phyloP scores from a whole-genome alignment of 2,888 invertebrate genomes.

The Scelioninae gen. 2 region DNA sequence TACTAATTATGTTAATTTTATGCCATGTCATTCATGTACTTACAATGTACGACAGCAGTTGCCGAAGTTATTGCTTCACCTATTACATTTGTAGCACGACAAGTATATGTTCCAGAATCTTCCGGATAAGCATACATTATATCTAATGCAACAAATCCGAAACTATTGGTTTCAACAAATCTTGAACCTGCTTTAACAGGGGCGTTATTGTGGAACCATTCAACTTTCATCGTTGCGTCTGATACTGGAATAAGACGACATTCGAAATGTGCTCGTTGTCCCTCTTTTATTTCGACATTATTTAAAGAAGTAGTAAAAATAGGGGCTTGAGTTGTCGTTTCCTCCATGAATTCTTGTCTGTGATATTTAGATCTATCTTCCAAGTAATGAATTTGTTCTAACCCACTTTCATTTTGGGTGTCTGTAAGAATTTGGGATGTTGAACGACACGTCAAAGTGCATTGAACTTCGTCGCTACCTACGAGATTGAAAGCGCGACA shows the following conservation, averaged over 20 bases:
- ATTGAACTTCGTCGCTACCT: constrained; percentile 91
- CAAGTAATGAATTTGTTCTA: constrained; percentile 91
- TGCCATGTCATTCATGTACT: constrained; percentile 70
- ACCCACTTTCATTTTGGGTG: constrained; percentile 90
- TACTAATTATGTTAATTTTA: too few relatives aligned
- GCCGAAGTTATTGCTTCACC: constrained; percentile 97
- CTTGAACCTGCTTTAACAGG: constrained; percentile 95
- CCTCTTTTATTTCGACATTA: constrained; percentile 94
- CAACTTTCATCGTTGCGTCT: constrained; percentile 93
- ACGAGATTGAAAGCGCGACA: constrained; percentile 93
- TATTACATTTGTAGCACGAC: constrained; percentile 94
- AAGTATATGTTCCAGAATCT: constrained; percentile 98
- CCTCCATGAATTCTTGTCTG: constrained; percentile 85
- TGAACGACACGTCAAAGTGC: constrained; percentile 83
- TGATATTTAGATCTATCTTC: constrained; percentile 90
- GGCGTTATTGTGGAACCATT: constrained; percentile 95
- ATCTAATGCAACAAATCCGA: constrained; percentile 98
- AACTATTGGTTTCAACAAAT: constrained; percentile 96
- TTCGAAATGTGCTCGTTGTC: constrained; percentile 95
- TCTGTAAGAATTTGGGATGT: constrained; percentile 88
- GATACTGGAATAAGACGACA: constrained; percentile 95
- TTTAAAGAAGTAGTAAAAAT: constrained; percentile 95
- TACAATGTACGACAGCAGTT: constrained; percentile 87
- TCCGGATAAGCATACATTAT: constrained; percentile 96
- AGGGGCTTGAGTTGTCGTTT: constrained; percentile 92